phyloP scores from a whole-genome alignment of 2,113 vertebrate genomes.

The Tychaedon coryphoeus region DNA sequence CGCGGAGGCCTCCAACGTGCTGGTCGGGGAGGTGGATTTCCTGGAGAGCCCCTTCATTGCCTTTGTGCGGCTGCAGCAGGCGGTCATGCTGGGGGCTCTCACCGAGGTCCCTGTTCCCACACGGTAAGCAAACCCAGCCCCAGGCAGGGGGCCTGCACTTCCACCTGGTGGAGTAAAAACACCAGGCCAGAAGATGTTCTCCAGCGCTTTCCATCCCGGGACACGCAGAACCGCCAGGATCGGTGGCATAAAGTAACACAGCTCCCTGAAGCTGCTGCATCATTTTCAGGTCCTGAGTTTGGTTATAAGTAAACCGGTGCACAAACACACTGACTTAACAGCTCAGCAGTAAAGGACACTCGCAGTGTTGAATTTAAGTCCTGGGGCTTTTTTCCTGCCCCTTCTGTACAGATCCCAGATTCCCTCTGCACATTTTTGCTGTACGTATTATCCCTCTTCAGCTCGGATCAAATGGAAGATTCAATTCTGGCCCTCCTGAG shows the following conservation, averaged over 20 bases:
- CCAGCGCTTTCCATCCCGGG: rapidly evolving
- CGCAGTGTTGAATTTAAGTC: neutral
- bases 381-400: neutral
- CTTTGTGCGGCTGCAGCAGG: slow-evolving; percentile 93
- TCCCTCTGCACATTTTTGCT: neutral
- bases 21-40: slow-evolving; percentile 97
- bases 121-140: slow-evolving; percentile 73
- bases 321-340: neutral
- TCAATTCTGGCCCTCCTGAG: neutral
- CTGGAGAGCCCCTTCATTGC: slow-evolving; percentile 92
- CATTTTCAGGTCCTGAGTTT: neutral
- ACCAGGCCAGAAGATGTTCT: rapidly evolving
- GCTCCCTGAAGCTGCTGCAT: neutral
- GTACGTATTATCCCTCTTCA: neutral
- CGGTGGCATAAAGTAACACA: neutral
- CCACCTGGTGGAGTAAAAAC: neutral
- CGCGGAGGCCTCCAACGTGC: slow-evolving; percentile 95
- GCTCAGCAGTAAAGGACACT: neutral
- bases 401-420: neutral
- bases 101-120: slow-evolving; percentile 97
- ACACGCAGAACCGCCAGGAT: rapidly evolving
- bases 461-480: neutral
- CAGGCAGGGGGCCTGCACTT: neutral
- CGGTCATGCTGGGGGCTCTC: slow-evolving; percentile 94
- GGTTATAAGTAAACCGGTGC: neutral